A percentile compares a stretch with the other conserved stretches of the same genome.
phyloP scores from a whole-genome alignment of 2,888 invertebrate genomes.

The Drosophila trichaetosa region DNA sequence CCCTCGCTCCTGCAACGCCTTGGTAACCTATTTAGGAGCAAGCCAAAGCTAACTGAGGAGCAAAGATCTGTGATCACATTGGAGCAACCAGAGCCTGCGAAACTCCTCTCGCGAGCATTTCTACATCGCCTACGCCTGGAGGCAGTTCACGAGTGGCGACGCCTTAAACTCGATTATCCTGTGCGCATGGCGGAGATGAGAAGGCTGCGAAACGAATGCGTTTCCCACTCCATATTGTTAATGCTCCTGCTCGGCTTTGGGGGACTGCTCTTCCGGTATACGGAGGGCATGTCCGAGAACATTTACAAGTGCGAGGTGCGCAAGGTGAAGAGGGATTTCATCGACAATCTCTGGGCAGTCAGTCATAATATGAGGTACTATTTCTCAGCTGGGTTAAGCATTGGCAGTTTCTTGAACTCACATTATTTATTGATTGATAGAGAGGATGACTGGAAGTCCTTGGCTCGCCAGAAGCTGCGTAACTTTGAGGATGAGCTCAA shows the following conservation, averaged over 20 bases:
- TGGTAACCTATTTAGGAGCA: slow-evolving; percentile 19
- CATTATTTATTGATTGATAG: slow-evolving; percentile 80
- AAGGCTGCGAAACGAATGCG: slow-evolving; percentile 88
- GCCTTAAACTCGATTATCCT: slow-evolving; percentile 87
- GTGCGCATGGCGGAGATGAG: slow-evolving; percentile 87
- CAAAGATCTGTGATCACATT: neutral
- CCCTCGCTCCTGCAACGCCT: slow-evolving; percentile 32
- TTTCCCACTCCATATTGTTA: slow-evolving; percentile 89
- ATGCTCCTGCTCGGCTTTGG: slow-evolving; percentile 91
- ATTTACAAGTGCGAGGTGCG: slow-evolving; percentile 95
- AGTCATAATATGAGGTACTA: slow-evolving; percentile 90
- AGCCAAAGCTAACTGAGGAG: neutral
- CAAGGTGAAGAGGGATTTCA: slow-evolving; percentile 93
- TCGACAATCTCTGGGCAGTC: slow-evolving; percentile 92
- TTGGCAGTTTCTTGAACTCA: neutral
- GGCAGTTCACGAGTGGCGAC: slow-evolving; percentile 86
- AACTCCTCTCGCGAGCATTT: slow-evolving; percentile 76
- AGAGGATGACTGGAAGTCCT: slow-evolving; percentile 95
- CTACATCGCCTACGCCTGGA: slow-evolving; percentile 85
- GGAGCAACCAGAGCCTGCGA: slow-evolving; percentile 34
- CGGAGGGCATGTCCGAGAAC: slow-evolving; percentile 94
- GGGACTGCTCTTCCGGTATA: slow-evolving; percentile 91
- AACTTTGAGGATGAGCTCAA: slow-evolving; percentile 95
- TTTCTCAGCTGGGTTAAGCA: neutral
- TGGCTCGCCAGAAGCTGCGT: slow-evolving; percentile 91